A percentile compares a stretch with the other conserved stretches of the same genome.
Conservation (phyloP, 2,113 vertebrate genomes). For the Protobothrops mucrosquamatus region DNA sequence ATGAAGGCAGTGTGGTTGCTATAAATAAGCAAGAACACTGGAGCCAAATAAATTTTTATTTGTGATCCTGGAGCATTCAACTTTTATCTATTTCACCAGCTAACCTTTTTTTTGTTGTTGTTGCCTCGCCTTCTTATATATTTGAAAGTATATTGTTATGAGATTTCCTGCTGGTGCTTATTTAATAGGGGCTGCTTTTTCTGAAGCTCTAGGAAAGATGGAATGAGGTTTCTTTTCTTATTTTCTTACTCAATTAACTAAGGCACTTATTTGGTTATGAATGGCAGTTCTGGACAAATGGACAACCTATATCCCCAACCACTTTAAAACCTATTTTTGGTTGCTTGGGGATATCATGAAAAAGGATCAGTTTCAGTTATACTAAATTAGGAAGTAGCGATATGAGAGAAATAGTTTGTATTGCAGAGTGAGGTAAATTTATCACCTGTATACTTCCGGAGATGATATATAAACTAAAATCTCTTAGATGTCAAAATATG, state of each 20-base stretch:
- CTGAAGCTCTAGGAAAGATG: not conserved
- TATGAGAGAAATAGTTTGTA: not conserved
- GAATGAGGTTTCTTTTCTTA: not conserved
- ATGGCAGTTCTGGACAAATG: not conserved
- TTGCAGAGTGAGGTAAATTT: not conserved
- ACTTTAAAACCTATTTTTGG: not conserved
- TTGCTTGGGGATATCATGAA: not conserved
- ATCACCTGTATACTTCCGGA: not conserved
- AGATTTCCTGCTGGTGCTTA: not conserved
- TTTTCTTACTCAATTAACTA: not conserved
- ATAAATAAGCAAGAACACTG: conserved; percentile 7
- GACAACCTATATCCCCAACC: not conserved
- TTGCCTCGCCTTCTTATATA: not conserved
- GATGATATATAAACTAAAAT: not conserved
- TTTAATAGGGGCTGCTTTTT: not conserved
- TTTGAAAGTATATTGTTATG: not conserved
- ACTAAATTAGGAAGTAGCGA: not conserved
- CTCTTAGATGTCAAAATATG: not conserved
- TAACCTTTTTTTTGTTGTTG: not conserved
- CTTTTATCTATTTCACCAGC: not conserved
- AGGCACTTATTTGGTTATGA: not conserved
- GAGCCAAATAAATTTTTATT: conserved; percentile 10
- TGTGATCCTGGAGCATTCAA: not conserved
- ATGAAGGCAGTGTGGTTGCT: conserved; percentile 5
- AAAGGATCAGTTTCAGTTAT: not conserved